Evolutionary conservation across 2,888 invertebrate genomes (phyloP), one percentile per base, ranked within the genome.

Genomic region (Saturnia japonica): DNA sequence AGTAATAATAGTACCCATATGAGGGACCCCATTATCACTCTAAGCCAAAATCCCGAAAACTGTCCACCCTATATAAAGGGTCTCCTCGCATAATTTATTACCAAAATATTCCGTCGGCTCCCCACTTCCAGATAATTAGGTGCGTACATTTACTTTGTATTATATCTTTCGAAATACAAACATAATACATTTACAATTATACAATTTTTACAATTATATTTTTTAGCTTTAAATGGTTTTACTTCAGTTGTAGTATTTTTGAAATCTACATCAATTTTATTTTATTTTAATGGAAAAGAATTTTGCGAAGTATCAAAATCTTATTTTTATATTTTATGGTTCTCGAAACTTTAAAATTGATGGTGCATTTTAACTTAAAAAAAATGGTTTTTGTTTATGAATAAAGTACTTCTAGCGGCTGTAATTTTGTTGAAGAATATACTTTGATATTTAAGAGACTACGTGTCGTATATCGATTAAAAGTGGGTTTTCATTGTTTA

Each of bases 1-100:
- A 75, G 73, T 69, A 80, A 81, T 79, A 85, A 82, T 80, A 80
- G 78, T 76, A 76, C 78, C 77, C 81, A 80, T 80, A 83, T 82
- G 87, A 85, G 82, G 86, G 85, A 82, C 79, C 83, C 85, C 80
- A 86, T 88, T 88, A 88, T 86, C 88, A 81, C 82, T 73, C 80
- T 80, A 82, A 79, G 80, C 85, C 83, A 81, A 86, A 85, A 84
- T 84, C 85, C 87, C 86, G 81, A 82, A 83, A 82, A 83, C 82
- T 82, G 83, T 77, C 83, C 79, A 76, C 82, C 80, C 79, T 82
- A 78, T 81, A 84, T 81, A 82, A 85, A 85, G 84, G 87, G 83
- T 80, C 80, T 73, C 73, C 73, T 74, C 76, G 71, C 74, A 76
- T 86, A 86, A 88, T 88, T 87, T 88, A 88, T 88, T 82, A 83